Base-by-base conservation (phyloP, 2,888 invertebrate species). In the Agrotis exclamationis region DNA sequence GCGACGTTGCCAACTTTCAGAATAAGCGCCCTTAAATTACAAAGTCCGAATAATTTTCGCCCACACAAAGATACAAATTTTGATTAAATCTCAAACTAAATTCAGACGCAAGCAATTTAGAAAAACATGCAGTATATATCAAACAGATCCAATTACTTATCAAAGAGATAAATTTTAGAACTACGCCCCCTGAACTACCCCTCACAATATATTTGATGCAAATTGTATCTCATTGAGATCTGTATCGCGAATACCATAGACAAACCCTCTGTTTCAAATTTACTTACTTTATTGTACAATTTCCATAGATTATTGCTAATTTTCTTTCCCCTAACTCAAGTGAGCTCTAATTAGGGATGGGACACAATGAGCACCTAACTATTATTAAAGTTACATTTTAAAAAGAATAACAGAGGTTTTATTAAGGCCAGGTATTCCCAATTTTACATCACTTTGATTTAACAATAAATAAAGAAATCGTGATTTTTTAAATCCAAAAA, bases 271-370 rank as follows among this genome's bases (percentile, higher is more conserved):
- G 73, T 66, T 72, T 56, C 68, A 69, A 80, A 81, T 85, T 76
- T 69, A 74, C 71, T 77, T 80, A 72, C 72, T 84, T 79, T 85
- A 84, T 83, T 76, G 84, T 66, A 59, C 83, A 78, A 85, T 86
- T 85, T 74, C 80, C 85, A 82, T 85, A 82, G 83, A 84, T 84
- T 85, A 82, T 74, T 44, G 71, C 63, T 72, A 84, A 86, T 86
- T 84, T 78, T 75, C 59, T 70, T 74, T 68, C 67, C 77, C 82
- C 74, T 82, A 63, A 76, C 63, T 80, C 63, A 63, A 57, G 53
- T 48, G 50, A 24, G 58, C 51, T 45, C 16, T 78, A 65, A 79
- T 80, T 67, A 80, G 80, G 69, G 80, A 63, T 74, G 79, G 74
- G 80, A 66, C 62, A 39, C 22, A 18, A 45, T 48, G 4, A 51